These are phyloP conservation scores for Athalia cordata DNA, from an alignment of 2,888 invertebrate species.

Conservation along the genomic window DNA sequence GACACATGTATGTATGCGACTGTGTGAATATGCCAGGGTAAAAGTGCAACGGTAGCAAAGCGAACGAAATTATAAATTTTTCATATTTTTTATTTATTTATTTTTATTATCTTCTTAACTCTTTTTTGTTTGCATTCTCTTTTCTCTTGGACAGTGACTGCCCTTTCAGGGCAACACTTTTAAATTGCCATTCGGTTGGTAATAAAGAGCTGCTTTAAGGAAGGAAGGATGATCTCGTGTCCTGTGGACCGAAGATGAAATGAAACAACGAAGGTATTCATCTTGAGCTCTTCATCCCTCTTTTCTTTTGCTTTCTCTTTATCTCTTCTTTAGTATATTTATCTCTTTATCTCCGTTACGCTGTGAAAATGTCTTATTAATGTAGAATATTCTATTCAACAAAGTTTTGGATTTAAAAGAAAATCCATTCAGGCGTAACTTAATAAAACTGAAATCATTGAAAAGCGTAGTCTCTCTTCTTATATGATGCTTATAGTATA, in stretches of 20 bases:
- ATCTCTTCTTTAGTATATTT: too few relatives aligned
- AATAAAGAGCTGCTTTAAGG: conserved; percentile 15
- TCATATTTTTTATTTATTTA: background rate
- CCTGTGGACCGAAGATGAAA: conserved; percentile 27
- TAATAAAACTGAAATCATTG: conserved; percentile 30
- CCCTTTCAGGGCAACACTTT: background rate
- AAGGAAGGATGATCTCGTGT: background rate
- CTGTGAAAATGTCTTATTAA: conserved; percentile 10
- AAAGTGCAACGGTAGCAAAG: background rate
- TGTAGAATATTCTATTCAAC: conserved; percentile 30
- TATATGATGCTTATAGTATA: background rate
- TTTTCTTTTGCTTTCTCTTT: too few relatives aligned
- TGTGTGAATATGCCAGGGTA: too few relatives aligned
- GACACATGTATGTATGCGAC: too few relatives aligned
- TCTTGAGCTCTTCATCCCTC: background rate
- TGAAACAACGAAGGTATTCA: conserved; percentile 15
- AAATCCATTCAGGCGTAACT: conserved; percentile 35
- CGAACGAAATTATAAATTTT: background rate
- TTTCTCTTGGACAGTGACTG: background rate
- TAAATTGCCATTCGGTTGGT: conserved; percentile 22
- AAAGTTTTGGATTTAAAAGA: conserved; percentile 11
- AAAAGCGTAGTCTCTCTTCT: background rate
- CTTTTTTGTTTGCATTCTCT: background rate
- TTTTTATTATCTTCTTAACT: background rate
- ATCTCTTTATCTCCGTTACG: background rate